These are phyloP conservation scores for Ariopsis seemanni DNA, from an alignment of 2,113 vertebrate genomes.

Conservation along the genomic window DNA sequence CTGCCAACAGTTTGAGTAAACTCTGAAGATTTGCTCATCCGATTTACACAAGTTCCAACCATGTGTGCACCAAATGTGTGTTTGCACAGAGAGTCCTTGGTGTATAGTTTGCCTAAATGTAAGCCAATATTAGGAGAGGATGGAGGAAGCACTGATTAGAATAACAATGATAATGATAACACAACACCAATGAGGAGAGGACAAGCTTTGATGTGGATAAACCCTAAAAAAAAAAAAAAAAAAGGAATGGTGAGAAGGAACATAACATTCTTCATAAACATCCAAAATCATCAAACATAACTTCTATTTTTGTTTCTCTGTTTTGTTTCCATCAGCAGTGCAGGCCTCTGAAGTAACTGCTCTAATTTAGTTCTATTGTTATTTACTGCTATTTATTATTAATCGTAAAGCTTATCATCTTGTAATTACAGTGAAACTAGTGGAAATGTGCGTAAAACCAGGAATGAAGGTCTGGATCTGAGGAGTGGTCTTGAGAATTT, in stretches of 20 bases:
- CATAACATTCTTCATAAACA: neutral
- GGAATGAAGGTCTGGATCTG: neutral
- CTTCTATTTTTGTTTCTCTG: neutral
- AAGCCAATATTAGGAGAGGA: slow-evolving; percentile 9
- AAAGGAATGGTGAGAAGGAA: neutral
- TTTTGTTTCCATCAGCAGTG: neutral
- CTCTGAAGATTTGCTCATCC: slow-evolving; percentile 21
- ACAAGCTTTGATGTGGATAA: neutral
- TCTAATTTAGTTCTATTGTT: neutral
- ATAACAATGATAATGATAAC: slow-evolving; percentile 1
- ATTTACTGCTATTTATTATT: neutral
- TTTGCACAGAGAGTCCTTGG: slow-evolving; percentile 16
- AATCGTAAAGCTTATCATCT: neutral
- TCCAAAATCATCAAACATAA: neutral
- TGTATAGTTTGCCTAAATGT: neutral
- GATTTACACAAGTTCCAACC: slow-evolving; percentile 26
- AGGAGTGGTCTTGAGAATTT: neutral
- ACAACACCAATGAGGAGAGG: neutral
- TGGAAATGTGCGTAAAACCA: neutral
- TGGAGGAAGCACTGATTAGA: neutral
- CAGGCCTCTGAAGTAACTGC: neutral
- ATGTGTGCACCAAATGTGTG: slow-evolving; percentile 43
- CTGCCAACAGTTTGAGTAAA: slow-evolving; percentile 28
- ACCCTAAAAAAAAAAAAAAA: neutral
- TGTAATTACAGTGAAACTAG: neutral